Percentiles rank a stretch among this genome's conserved stretches.
Conservation (phyloP, 53 echinoderm and acorn worm species). For the Luidia sarsii region DNA sequence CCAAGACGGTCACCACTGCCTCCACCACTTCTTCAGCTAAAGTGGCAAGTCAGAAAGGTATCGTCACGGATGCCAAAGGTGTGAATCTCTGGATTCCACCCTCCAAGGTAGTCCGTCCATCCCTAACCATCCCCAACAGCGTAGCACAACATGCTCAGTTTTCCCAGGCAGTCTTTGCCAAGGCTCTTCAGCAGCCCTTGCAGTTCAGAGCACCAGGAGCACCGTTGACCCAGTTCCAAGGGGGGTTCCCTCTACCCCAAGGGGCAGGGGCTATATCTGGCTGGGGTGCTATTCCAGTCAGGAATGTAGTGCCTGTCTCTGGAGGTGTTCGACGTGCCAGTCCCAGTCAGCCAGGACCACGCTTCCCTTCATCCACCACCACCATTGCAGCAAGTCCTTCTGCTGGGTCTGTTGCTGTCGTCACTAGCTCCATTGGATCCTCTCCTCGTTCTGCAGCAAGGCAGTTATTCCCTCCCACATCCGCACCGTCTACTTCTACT, state of each 20-base stretch:
- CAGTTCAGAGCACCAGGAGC: conserved; percentile 36
- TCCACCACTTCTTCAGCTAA: conserved; percentile 31
- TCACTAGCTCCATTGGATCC: conserved; percentile 37
- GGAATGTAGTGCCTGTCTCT: conserved; percentile 36
- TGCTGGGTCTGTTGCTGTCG: neutral
- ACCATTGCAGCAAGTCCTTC: conserved; percentile 31
- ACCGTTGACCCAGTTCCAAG: conserved; percentile 42
- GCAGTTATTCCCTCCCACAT: conserved; percentile 48
- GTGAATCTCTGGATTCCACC: conserved; percentile 18
- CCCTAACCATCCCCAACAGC: conserved; percentile 46
- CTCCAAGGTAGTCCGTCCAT: conserved; percentile 25
- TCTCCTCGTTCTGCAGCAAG: conserved; percentile 56
- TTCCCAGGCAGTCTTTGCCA: conserved; percentile 54
- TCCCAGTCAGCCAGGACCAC: conserved; percentile 17
- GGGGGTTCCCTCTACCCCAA: conserved; percentile 34
- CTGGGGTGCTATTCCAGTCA: conserved; percentile 53
- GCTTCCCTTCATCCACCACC: conserved; percentile 40
- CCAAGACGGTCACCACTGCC: conserved; percentile 47
- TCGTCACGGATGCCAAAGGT: conserved; percentile 20
- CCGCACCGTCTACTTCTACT: neutral
- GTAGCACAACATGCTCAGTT: conserved; percentile 38
- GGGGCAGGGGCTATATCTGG: conserved; percentile 41
- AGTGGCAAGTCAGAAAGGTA: neutral
- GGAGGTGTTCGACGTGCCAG: conserved; percentile 24
- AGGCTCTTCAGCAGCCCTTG: conserved; percentile 40